Evolutionary conservation across 2,888 invertebrate species (phyloP).

Genomic region (Hirtodrosophila alboralis): DNA sequence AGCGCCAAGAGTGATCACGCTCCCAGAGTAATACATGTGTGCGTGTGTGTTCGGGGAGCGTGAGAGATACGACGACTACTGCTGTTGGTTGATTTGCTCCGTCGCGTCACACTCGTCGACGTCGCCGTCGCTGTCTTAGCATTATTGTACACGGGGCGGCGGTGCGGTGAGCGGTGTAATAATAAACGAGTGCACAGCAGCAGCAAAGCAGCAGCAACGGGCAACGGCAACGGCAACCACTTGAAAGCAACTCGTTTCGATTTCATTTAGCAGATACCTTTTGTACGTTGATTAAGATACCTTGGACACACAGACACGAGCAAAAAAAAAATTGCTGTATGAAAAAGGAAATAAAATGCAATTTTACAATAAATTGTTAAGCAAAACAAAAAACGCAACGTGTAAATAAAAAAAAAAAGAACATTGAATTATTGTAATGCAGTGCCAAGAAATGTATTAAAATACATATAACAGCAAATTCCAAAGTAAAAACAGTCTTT

Average conservation of each 20-base stretch:
- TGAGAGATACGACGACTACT: slow-evolving; percentile 40
- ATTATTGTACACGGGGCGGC: slow-evolving; percentile 56
- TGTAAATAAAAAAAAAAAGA: slow-evolving; percentile 26
- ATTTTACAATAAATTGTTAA: slow-evolving; percentile 29
- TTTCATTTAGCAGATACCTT: slow-evolving; percentile 81
- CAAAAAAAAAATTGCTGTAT: slow-evolving; percentile 34
- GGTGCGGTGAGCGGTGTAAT: slow-evolving; percentile 65
- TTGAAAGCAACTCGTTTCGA: slow-evolving; percentile 82
- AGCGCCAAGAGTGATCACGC: slow-evolving; percentile 24
- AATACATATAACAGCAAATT: slow-evolving; percentile 49
- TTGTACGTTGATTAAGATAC: slow-evolving; percentile 81
- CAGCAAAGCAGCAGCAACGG: slow-evolving; percentile 47
- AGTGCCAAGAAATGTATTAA: slow-evolving; percentile 51
- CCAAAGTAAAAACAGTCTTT: slow-evolving; percentile 63
- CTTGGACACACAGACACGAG: slow-evolving; percentile 62
- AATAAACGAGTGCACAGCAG: slow-evolving; percentile 74
- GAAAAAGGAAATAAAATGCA: slow-evolving; percentile 60
- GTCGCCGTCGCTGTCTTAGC: slow-evolving; percentile 57
- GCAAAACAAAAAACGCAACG: slow-evolving; percentile 24
- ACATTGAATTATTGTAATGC: slow-evolving; percentile 33
- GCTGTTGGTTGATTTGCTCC: slow-evolving; percentile 54
- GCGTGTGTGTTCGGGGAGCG: slow-evolving; percentile 6
- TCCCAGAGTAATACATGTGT: slow-evolving; percentile 12
- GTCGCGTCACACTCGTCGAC: slow-evolving; percentile 61
- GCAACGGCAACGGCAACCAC: slow-evolving; percentile 65